Conservation (phyloP, 2,797 vertebrate species). For the Borostomias antarcticus region DNA sequence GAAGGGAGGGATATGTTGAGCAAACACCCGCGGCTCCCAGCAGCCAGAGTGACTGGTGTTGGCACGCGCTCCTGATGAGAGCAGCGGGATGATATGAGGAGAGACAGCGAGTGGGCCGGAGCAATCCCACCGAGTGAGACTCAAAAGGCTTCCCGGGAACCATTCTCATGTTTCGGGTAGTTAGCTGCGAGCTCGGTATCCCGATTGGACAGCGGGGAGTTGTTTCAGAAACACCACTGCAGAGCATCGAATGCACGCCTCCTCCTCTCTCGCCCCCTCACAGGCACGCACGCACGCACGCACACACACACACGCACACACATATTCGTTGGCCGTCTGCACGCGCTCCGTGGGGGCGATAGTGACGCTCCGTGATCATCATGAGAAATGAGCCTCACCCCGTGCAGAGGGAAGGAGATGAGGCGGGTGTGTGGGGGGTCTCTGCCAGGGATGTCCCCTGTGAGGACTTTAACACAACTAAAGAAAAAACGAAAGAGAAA, state of each 20-base stretch:
- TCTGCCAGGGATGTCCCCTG: constrained; percentile 1
- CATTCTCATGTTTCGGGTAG: background rate
- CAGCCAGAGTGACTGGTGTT: background rate
- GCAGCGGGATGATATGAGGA: background rate
- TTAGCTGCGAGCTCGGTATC: constrained; percentile 5
- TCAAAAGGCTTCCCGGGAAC: constrained; percentile 8
- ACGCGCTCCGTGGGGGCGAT: constrained; percentile 2
- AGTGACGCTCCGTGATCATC: constrained; percentile 12
- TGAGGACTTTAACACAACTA: too few relatives aligned
- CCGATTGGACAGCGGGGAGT: constrained; percentile 15
- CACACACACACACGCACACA: constrained; percentile 16
- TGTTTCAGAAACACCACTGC: constrained; percentile 20
- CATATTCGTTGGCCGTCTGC: background rate
- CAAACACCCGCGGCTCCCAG: background rate
- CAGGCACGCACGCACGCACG: constrained; percentile 4
- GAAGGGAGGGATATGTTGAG: background rate
- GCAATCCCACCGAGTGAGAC: background rate
- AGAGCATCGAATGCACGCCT: constrained; percentile 3
- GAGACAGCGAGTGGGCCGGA: background rate
- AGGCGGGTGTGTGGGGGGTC: background rate
- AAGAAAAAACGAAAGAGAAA: background rate
- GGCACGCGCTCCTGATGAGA: constrained; percentile 5
- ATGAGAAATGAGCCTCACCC: constrained; percentile 7
- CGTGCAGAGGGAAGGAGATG: background rate
- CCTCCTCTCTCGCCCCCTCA: background rate